Conservation (phyloP, 2,888 invertebrate species). For the Napeogenes inachia region DNA sequence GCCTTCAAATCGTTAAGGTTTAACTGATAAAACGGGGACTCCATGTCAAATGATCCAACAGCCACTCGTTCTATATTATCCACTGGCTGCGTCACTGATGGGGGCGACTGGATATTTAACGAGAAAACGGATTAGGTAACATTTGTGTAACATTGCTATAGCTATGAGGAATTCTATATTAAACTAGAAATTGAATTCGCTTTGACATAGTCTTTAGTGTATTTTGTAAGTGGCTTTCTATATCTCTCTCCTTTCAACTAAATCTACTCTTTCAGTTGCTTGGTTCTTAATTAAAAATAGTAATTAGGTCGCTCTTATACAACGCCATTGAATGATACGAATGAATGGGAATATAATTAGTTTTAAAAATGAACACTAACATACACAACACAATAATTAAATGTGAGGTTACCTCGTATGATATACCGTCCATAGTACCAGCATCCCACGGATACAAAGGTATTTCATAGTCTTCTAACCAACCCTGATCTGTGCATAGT, state of each 20-base stretch:
- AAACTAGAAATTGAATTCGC: too few relatives aligned
- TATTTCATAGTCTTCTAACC: constrained; percentile 48
- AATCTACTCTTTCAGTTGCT: too few relatives aligned
- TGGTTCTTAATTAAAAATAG: too few relatives aligned
- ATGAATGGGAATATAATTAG: too few relatives aligned
- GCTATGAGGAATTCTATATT: not conserved
- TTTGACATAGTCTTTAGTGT: too few relatives aligned
- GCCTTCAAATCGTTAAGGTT: constrained; percentile 62
- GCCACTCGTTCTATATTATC: constrained; percentile 59
- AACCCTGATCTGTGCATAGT: constrained; percentile 53
- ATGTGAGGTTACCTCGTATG: constrained; percentile 53
- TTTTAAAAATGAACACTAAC: too few relatives aligned
- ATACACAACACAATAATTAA: too few relatives aligned
- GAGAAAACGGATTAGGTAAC: constrained; percentile 4
- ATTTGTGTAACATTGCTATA: constrained; percentile 16
- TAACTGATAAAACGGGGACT: constrained; percentile 67
- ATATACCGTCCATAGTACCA: constrained; percentile 62
- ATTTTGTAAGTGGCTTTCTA: too few relatives aligned
- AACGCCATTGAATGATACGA: too few relatives aligned
- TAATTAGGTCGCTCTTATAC: too few relatives aligned
- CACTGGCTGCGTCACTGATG: constrained; percentile 47
- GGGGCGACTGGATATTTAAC: constrained; percentile 43
- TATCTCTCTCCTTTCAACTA: too few relatives aligned
- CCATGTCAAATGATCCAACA: constrained; percentile 61
- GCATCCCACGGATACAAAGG: constrained; percentile 69